Evolutionary conservation across 2,888 invertebrate genomes (phyloP).

Genomic region (Rhagonycha lutea): DNA sequence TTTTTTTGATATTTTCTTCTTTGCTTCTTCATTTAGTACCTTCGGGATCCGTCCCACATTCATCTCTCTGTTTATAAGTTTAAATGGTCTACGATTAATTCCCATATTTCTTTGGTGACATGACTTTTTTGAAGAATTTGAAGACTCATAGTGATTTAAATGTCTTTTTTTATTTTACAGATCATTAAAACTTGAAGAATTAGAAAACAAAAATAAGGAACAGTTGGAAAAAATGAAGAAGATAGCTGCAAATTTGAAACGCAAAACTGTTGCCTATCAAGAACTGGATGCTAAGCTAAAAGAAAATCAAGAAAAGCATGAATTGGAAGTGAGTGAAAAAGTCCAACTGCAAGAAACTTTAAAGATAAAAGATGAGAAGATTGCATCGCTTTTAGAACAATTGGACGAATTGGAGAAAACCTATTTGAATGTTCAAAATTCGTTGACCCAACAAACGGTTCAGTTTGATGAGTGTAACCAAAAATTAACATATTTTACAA

Average conservation of each 20-base stretch:
- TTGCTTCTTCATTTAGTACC: too few species aligned
- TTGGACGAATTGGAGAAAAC: slow-evolving; percentile 55
- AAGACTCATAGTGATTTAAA: background rate
- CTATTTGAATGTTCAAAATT: slow-evolving; percentile 39
- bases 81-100: background rate
- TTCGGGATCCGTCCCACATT: too few species aligned
- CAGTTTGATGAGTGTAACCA: slow-evolving; percentile 44
- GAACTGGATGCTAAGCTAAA: slow-evolving; percentile 65
- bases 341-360: slow-evolving; percentile 34
- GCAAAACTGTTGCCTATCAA: slow-evolving; percentile 66
- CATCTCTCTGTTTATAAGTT: too few species aligned
- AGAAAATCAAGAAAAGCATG: slow-evolving; percentile 46
- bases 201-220: slow-evolving; percentile 69
- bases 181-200: slow-evolving; percentile 48
- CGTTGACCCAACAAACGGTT: slow-evolving; percentile 47
- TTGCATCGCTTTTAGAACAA: slow-evolving; percentile 40
- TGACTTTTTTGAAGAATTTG: background rate
- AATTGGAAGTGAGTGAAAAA: slow-evolving; percentile 44
- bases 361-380: slow-evolving; percentile 30
- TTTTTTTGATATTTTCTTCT: background rate
- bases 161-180: background rate
- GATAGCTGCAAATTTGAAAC: slow-evolving; percentile 75
- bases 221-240: slow-evolving; percentile 79
- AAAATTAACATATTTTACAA: slow-evolving; percentile 37
- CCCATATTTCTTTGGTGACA: background rate